Evolutionary conservation across 2,113 vertebrate genomes (phyloP).

Genomic region (Dendropsophus ebraccatus): DNA sequence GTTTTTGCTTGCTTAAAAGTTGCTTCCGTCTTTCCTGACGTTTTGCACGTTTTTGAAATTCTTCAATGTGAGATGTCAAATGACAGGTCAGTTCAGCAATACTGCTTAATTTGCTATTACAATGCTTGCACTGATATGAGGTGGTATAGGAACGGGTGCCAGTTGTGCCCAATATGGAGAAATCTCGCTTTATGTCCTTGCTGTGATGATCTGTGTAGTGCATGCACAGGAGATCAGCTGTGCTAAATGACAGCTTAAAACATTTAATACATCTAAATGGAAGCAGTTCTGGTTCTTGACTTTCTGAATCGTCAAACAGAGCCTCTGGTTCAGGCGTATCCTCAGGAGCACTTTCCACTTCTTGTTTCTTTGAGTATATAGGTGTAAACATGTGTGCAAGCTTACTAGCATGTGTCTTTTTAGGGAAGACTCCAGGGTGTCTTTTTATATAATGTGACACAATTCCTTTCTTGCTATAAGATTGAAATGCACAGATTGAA

Average conservation of each 20-base stretch:
- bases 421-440: slow-evolving; percentile 96
- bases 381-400: slow-evolving; percentile 94
- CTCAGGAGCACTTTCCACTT: slow-evolving; percentile 67
- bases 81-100: slow-evolving; percentile 86
- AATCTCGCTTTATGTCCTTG: slow-evolving; percentile 93
- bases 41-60: slow-evolving; percentile 93
- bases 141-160: slow-evolving; percentile 77
- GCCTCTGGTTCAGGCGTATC: slow-evolving; percentile 77
- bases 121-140: slow-evolving; percentile 93
- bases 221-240: slow-evolving; percentile 87
- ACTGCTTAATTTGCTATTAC: slow-evolving; percentile 86
- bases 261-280: slow-evolving; percentile 95
- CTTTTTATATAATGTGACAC: slow-evolving; percentile 99
- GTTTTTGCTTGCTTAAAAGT: slow-evolving; percentile 89
- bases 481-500: slow-evolving; percentile 92
- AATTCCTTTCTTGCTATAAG: slow-evolving; percentile 96
- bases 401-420: slow-evolving; percentile 94
- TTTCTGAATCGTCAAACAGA: slow-evolving; percentile 76
- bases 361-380: slow-evolving; percentile 88
- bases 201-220: slow-evolving; percentile 95
- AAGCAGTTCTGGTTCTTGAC: slow-evolving; percentile 84
- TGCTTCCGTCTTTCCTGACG: slow-evolving; percentile 88
- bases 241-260: slow-evolving; percentile 90
- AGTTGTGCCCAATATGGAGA: slow-evolving; percentile 76
- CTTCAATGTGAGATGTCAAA: slow-evolving; percentile 90